phyloP scores from a whole-genome alignment of 2,113 vertebrate genomes.

The Centrocercus urophasianus region DNA sequence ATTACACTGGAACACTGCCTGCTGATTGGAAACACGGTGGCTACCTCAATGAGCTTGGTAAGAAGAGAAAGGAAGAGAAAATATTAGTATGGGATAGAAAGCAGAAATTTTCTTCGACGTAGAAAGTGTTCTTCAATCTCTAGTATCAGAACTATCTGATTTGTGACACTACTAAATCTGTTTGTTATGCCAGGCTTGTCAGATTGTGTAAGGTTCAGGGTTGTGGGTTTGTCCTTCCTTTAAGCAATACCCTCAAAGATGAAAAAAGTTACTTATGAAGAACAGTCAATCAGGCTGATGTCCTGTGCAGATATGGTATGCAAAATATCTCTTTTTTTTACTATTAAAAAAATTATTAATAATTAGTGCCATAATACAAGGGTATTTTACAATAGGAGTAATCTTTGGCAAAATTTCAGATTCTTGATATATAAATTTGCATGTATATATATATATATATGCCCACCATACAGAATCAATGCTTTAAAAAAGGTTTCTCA shows the following conservation, averaged over 20 bases:
- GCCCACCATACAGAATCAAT: background rate
- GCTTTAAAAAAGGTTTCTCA: background rate
- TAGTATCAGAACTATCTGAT: background rate
- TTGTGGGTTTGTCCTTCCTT: background rate
- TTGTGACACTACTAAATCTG: background rate
- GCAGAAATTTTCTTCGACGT: background rate
- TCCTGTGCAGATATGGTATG: background rate
- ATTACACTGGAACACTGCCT: conserved; percentile 88
- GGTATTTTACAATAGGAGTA: background rate
- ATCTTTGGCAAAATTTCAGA: background rate
- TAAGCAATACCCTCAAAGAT: background rate
- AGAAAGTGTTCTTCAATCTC: background rate
- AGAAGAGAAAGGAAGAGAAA: background rate
- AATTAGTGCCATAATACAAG: background rate
- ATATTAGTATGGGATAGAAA: background rate
- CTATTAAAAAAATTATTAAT: background rate
- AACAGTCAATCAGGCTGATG: background rate
- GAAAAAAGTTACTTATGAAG: background rate
- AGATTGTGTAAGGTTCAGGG: background rate
- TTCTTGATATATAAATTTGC: background rate
- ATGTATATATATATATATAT: background rate
- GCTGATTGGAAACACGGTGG: conserved; percentile 94
- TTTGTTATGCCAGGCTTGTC: background rate
- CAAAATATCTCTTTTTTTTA: background rate
- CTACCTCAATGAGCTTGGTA: conserved; percentile 92